Evolutionary conservation across 2,113 vertebrate genomes (phyloP), one percentile per base, ranked within the genome.

Genomic region (Cyprichromis sp.): DNA sequence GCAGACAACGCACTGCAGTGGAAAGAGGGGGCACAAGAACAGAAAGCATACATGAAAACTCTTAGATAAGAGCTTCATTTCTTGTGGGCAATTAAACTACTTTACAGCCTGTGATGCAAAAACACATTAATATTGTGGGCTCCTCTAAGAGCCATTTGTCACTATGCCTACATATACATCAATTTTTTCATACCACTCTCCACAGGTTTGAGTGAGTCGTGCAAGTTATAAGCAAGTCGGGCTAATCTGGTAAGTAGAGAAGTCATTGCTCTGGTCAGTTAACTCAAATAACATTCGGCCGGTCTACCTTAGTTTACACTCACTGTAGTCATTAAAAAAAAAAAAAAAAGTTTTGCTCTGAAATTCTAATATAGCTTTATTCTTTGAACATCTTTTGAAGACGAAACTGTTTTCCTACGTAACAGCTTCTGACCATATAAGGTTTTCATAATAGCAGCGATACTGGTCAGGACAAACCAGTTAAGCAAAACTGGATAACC

Each of bases 1-100:
- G 87, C 93, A 94, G 82, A 92, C 91, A 91, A 91, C 17, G 55
- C 79, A 89, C 80, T 86, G 91, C 50, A 78, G 86, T 93, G 82
- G 86, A 92, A 89, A 90, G 89, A 59, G 50, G 82, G 82, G 81
- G 29, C 81, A 91, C 21, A 9, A 84, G 85, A 88, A 87, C 31
- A 79, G 88, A 92, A 88, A 80, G 55, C 84, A 89, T 90, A 90
- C 54, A 63, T 82, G 78, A 88, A 90, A 89, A 29, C 66, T 42
- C 34, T 16, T 68, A 85, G 83, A 86, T 89, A 86, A 87, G 88
- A 8, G 29, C 80, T 76, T 83, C 71, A 66, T 81, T 92, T 88
- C 91, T 68, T 81, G 54, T 61, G 81, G 57, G 79, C 78, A 90
- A 88, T 90, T 91, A 84, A 90, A 89, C 40, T 81, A 53, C 83